These are phyloP conservation scores for Trissoscelio sp. DNA, from an alignment of 2,888 invertebrate species.

Conservation along the genomic window DNA sequence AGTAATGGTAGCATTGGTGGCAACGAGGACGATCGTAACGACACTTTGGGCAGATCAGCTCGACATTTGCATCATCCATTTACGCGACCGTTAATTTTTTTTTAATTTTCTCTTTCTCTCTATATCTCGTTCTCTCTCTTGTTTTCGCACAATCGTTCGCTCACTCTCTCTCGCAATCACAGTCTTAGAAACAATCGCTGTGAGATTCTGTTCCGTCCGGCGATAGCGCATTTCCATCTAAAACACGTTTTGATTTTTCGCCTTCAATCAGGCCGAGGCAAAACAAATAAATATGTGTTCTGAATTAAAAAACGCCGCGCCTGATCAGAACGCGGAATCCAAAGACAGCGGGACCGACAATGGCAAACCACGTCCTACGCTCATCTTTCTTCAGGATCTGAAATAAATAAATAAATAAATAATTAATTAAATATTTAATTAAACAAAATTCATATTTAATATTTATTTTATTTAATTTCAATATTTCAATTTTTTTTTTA, in stretches of 20 bases:
- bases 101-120: constrained; percentile 48
- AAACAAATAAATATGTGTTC: constrained; percentile 33
- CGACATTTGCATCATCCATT: constrained; percentile 27
- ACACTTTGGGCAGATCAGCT: constrained; percentile 70
- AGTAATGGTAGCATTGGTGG: constrained; percentile 70
- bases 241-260: constrained; percentile 58
- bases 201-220: constrained; percentile 50
- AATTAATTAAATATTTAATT: background rate
- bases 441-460: background rate
- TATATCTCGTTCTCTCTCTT: constrained; percentile 18
- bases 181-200: constrained; percentile 65
- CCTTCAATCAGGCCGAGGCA: constrained; percentile 43
- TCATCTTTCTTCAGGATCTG: constrained; percentile 66
- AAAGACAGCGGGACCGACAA: constrained; percentile 63
- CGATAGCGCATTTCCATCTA: constrained; percentile 42
- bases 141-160: constrained; percentile 6
- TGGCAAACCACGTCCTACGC: constrained; percentile 55
- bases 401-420: constrained; percentile 2
- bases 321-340: constrained; percentile 66
- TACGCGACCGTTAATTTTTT: constrained; percentile 46
- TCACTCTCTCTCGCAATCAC: constrained; percentile 62
- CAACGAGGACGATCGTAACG: constrained; percentile 64
- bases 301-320: constrained; percentile 27
- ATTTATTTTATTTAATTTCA: too few species aligned
- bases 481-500: too few species aligned